A percentile compares a stretch with the other conserved stretches of the same genome.
Conservation (phyloP, 2,888 invertebrate genomes). For the Caenorhabditis panamensis region DNA sequence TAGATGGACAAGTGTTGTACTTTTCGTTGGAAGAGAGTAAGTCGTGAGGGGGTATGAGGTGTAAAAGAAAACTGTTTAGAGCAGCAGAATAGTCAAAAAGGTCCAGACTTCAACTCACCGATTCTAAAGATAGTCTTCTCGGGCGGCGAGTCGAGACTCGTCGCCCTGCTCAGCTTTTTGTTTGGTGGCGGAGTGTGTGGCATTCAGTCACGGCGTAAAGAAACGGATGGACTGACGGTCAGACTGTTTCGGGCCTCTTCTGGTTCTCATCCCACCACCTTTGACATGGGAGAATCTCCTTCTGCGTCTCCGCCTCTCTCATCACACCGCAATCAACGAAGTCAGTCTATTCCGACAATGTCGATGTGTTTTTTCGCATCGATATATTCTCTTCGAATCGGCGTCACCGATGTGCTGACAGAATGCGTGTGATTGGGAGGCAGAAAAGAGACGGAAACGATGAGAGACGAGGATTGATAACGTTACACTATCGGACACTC, state of each 20-base stretch:
- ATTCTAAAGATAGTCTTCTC: conserved; percentile 73
- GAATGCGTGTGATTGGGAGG: not conserved
- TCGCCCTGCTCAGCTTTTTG: conserved; percentile 56
- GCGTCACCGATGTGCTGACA: conserved; percentile 11
- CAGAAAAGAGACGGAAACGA: conserved; percentile 10
- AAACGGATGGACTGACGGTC: conserved; percentile 18
- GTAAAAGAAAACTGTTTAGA: too few species aligned
- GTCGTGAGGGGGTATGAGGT: too few species aligned
- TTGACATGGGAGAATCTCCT: conserved; percentile 42
- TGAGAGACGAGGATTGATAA: conserved; percentile 46
- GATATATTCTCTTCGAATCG: conserved; percentile 26
- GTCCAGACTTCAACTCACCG: conserved; percentile 53
- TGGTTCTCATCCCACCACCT: conserved; percentile 58
- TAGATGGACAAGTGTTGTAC: too few species aligned
- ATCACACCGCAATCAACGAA: conserved; percentile 28
- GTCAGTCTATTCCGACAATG: conserved; percentile 30
- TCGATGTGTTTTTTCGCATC: conserved; percentile 11
- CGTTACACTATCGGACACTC: conserved; percentile 39
- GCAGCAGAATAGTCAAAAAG: too few species aligned
- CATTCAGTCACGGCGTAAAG: conserved; percentile 23
- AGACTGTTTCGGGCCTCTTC: conserved; percentile 52
- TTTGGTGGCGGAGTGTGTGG: conserved; percentile 46
- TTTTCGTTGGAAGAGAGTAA: not conserved
- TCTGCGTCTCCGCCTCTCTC: conserved; percentile 33
- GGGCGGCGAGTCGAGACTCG: conserved; percentile 71